These are phyloP conservation scores for Ichneumoninae sp. DNA, from an alignment of 2,888 invertebrate species.

Conservation along the genomic window DNA sequence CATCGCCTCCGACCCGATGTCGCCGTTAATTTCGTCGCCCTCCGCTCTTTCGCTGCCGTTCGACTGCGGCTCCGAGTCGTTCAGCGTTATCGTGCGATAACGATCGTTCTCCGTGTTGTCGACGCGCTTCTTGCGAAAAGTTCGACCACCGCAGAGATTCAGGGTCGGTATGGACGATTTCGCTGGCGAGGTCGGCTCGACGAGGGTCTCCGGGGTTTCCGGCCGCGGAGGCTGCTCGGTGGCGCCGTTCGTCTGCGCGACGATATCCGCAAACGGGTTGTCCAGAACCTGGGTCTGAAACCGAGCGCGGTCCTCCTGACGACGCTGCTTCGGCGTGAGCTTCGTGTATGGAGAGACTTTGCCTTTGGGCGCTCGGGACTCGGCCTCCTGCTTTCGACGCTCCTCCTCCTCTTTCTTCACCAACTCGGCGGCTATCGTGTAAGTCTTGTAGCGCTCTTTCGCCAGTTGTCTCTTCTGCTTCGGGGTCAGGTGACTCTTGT, in stretches of 20 bases:
- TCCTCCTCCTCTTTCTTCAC: slow-evolving; percentile 84
- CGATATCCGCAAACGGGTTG: slow-evolving; percentile 78
- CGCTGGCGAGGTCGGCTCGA: slow-evolving; percentile 83
- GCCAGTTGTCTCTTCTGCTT: slow-evolving; percentile 91
- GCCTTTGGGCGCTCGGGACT: slow-evolving; percentile 70
- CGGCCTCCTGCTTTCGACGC: slow-evolving; percentile 70
- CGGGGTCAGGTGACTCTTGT: slow-evolving; percentile 87
- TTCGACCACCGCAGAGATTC: slow-evolving; percentile 72
- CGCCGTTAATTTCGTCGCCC: neutral
- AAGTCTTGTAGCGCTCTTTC: slow-evolving; percentile 93
- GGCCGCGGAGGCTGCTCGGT: slow-evolving; percentile 27
- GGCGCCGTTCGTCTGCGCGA: neutral
- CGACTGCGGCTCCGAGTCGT: slow-evolving; percentile 80
- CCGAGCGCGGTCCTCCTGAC: slow-evolving; percentile 88
- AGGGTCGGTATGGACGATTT: slow-evolving; percentile 77
- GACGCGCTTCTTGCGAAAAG: slow-evolving; percentile 69
- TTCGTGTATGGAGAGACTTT: slow-evolving; percentile 79
- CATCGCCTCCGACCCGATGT: slow-evolving; percentile 81
- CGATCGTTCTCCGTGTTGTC: slow-evolving; percentile 87
- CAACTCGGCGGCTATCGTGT: slow-evolving; percentile 90
- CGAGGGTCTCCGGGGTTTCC: slow-evolving; percentile 85
- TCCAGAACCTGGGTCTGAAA: slow-evolving; percentile 89
- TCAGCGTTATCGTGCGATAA: slow-evolving; percentile 90
- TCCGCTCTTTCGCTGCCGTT: neutral
- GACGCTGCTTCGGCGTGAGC: slow-evolving; percentile 88